Evolutionary conservation across 2,113 vertebrate genomes (phyloP), one percentile per base, ranked within the genome.

Genomic region (Colius striatus): DNA sequence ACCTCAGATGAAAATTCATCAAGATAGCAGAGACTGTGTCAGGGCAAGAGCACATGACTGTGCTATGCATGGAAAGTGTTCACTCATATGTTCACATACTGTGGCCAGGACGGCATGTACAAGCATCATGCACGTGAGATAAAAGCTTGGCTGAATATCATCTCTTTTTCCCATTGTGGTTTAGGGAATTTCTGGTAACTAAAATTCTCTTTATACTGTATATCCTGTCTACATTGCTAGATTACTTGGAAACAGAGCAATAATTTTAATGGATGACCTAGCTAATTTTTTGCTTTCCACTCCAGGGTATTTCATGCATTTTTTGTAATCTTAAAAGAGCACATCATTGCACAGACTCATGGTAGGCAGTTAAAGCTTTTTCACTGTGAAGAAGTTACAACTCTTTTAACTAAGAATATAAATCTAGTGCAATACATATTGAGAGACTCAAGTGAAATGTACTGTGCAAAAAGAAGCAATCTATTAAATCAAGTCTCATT

Each of bases 291-390:
- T 50, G 13, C 48, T 90, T 92, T 63, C 10, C 71, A 66, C 21
- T 84, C 5, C 38, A 58, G 11, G n/a, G 16, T 11, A 57, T 71
- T 82, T 86, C 45, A 78, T 74, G 41, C 27, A n/a, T 72, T 68
- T 85, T 67, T 87, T 87, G 87, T 75, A 70, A 53, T 90, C 61
- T 67, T 86, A 73, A 92, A 73, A 77, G 41, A 68, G 19, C 22
- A 58, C 23, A 84, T 86, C 32, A 25, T 36, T 68, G 48, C 63
- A 60, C 20, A 77, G 41, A 90, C 81, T 87, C n/a, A 45, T 32
- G 8, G 61, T 45, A 83, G 67, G 51, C 45, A 84, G 18, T 32
- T 84, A 61, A 54, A 80, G 61, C 50, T 88, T 76, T 57, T 87
- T 84, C 84, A 48, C 45, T 72, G 47, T 91, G 67, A 92, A 96